phyloP scores from a whole-genome alignment of 2,113 vertebrate species.

The Rhodinocichla rosea region DNA sequence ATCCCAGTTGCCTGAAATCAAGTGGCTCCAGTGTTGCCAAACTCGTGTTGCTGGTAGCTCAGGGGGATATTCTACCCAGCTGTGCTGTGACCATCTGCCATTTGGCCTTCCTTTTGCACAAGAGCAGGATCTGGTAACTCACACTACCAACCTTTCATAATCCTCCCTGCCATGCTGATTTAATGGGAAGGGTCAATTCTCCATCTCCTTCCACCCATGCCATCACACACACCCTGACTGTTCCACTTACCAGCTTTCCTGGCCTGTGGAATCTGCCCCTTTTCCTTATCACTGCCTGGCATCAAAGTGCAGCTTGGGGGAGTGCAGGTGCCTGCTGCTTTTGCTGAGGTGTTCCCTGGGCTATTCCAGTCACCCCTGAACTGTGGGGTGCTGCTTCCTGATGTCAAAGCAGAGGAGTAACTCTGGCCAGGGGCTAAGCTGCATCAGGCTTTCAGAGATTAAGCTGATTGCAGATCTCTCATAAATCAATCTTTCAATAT shows the following conservation, averaged over 20 bases:
- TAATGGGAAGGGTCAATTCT: background rate
- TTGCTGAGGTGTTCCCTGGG: background rate
- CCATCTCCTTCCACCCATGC: background rate
- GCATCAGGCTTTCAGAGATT: background rate
- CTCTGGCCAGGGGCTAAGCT: background rate
- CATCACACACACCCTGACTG: background rate
- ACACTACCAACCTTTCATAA: no score
- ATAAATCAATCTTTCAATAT: constrained; percentile 2
- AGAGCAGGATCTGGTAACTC: background rate
- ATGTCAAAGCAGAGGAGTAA: background rate
- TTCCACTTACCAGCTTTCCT: background rate
- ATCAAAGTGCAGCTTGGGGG: background rate
- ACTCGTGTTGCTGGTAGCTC: background rate
- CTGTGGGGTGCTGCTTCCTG: background rate
- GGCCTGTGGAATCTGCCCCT: background rate
- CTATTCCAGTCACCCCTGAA: background rate
- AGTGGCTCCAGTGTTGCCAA: background rate
- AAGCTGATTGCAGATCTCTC: background rate
- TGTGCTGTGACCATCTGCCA: background rate
- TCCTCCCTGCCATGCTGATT: background rate
- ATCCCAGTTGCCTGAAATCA: background rate
- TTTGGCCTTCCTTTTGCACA: accelerated
- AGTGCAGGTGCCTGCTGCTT: background rate
- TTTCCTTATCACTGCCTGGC: accelerated
- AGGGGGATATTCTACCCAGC: background rate